Evolutionary conservation across 2,888 invertebrate species (phyloP).

Genomic region (Spilarctia lutea): DNA sequence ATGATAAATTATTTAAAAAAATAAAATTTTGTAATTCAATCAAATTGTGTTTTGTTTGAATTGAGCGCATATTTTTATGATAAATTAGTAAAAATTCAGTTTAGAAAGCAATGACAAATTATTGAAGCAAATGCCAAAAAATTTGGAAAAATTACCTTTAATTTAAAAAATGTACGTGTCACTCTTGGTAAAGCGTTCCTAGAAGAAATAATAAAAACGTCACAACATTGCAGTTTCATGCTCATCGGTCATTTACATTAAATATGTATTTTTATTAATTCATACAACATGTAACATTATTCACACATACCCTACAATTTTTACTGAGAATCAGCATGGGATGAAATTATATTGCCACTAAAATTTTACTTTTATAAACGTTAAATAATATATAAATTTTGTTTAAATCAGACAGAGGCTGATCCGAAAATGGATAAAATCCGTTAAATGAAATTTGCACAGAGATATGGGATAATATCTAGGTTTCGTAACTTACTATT

Average conservation of each 20-base stretch:
- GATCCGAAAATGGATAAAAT: too few species aligned
- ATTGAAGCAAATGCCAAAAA: constrained; percentile 49
- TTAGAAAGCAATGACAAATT: constrained; percentile 48
- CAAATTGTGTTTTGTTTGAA: background rate
- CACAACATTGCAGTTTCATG: constrained; percentile 77
- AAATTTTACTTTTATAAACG: too few species aligned
- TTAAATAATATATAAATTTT: too few species aligned
- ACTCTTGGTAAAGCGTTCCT: constrained; percentile 92
- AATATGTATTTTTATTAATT: background rate
- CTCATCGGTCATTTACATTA: constrained; percentile 48
- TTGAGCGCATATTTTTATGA: background rate
- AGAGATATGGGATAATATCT: too few species aligned
- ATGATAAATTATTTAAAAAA: too few species aligned
- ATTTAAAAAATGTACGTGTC: constrained; percentile 95
- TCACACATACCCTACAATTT: background rate
- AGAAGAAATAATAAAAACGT: constrained; percentile 88
- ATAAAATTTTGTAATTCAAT: background rate
- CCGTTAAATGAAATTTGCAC: too few species aligned
- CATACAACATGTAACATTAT: background rate
- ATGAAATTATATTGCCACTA: too few species aligned
- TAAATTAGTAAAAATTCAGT: constrained; percentile 12
- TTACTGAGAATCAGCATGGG: too few species aligned
- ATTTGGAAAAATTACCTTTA: constrained; percentile 78
- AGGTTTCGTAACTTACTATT: too few species aligned
- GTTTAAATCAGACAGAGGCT: too few species aligned